Base-by-base conservation (phyloP, 2,888 invertebrate species). In the Drosophila colorata region DNA sequence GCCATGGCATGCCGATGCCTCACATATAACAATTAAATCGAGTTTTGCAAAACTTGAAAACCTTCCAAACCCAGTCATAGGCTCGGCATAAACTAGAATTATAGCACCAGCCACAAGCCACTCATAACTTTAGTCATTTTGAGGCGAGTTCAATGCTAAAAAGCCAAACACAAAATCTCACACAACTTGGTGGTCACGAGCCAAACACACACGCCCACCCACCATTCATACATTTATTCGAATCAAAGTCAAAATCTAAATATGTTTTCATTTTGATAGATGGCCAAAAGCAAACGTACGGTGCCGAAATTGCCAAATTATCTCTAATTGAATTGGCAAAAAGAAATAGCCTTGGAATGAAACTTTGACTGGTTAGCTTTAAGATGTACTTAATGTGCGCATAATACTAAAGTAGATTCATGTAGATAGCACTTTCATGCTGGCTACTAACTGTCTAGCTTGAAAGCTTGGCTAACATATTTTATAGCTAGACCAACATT, bases 221-320 rank as follows among this genome's bases (percentile, higher is more conserved):
- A 13, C 49, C 14, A 48, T 60, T 51, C 28, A 49, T n/a, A 16
- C n/a, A 35, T 35, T 35, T 8, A 28, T 16, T 35, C 52, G 35
- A 51, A 6, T 9, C 60, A 68, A 58, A 44, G 56, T 53, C 57
- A 14, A 48, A 57, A 48, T 25, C 37, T 9, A 46, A 37, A 52
- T 16, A 48, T 28, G 20, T 55, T 14, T 16, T 43, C 23, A 31
- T 18, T 28, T 16, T 56, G 51, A 28, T 63, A 49, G 47, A 48
- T 25, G 41, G 37, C 33, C 18, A 11, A 37, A 33, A 46, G 25
- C 59, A 47, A 55, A 49, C 49, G 59, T 58, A 76, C 79, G 57
- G 67, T 77, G 79, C 63, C 60, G 77, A 74, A 80, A 74, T 58
- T 77, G 74, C 51, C 79, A 67, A 65, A 35, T 38, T 37, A 49